Evolutionary conservation across 2,113 vertebrate genomes (phyloP).

Genomic region (Python bivittatus): DNA sequence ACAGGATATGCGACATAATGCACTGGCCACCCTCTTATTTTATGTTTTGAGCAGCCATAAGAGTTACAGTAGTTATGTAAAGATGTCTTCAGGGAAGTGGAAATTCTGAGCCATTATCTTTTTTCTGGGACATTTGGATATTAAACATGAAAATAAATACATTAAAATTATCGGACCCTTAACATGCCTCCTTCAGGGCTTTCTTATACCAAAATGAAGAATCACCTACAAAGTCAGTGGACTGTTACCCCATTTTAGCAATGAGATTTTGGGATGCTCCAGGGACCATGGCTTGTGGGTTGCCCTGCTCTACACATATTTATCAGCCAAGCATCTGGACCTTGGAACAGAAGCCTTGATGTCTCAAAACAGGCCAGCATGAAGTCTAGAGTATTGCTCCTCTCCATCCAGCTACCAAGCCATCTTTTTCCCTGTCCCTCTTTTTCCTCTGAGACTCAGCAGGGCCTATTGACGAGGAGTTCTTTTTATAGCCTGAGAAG

Average conservation of each 20-base stretch:
- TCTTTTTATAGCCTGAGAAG: constrained; percentile 26
- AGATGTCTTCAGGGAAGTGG: neutral
- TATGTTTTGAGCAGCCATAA: neutral
- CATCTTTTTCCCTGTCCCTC: neutral
- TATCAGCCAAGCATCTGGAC: neutral
- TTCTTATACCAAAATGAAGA: neutral
- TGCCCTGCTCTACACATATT: neutral
- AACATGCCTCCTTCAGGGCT: neutral
- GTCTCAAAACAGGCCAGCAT: neutral
- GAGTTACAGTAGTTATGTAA: too few relatives aligned
- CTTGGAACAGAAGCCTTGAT: neutral
- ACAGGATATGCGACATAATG: neutral
- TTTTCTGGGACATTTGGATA: neutral
- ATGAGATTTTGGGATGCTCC: neutral
- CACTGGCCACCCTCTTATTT: neutral
- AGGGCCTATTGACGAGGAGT: neutral
- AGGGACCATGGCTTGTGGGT: neutral
- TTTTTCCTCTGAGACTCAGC: constrained; percentile 10
- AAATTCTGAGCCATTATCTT: neutral
- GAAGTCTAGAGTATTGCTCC: neutral
- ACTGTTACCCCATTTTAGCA: neutral
- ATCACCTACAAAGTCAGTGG: neutral
- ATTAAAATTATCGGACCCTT: neutral
- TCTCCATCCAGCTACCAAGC: neutral
- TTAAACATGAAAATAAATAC: neutral